Evolutionary conservation across 2,888 invertebrate species (phyloP).

Genomic region (Drosophila mimetica): DNA sequence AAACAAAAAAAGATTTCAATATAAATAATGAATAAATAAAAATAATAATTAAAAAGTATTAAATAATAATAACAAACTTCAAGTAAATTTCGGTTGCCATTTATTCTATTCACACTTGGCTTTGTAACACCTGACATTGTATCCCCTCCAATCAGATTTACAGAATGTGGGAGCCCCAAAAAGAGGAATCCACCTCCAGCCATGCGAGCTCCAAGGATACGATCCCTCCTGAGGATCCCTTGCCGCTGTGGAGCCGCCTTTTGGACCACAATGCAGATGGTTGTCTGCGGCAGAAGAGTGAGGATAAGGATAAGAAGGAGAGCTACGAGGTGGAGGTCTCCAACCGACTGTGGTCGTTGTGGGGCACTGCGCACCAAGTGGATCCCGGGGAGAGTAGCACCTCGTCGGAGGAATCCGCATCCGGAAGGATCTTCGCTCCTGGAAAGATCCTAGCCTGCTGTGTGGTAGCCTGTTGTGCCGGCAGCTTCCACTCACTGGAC

Average conservation of each 20-base stretch:
- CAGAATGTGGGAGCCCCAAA: neutral
- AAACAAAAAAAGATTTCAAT: too few relatives aligned
- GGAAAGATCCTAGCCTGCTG: conserved; percentile 87
- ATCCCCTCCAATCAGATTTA: too few relatives aligned
- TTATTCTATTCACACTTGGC: neutral
- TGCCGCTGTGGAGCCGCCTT: conserved; percentile 78
- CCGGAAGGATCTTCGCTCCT: neutral
- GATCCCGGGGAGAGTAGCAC: conserved; percentile 84
- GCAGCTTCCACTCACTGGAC: conserved; percentile 86
- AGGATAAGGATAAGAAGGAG: conserved; percentile 85
- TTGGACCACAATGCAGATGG: conserved; percentile 61
- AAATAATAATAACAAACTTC: too few relatives aligned
- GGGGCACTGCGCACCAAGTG: conserved; percentile 87
- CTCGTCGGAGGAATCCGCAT: neutral
- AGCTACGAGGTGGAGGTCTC: conserved; percentile 88
- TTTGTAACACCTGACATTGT: neutral
- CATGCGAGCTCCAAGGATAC: neutral
- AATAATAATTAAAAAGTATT: too few relatives aligned
- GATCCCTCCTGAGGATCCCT: neutral
- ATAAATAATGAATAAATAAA: too few relatives aligned
- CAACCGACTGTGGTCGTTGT: conserved; percentile 88
- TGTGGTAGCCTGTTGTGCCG: conserved; percentile 87
- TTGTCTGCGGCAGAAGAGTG: conserved; percentile 45
- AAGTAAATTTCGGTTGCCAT: too few relatives aligned
- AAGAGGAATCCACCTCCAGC: neutral